Conservation (phyloP, 2,888 invertebrate species). For the Lobophora halterata region DNA sequence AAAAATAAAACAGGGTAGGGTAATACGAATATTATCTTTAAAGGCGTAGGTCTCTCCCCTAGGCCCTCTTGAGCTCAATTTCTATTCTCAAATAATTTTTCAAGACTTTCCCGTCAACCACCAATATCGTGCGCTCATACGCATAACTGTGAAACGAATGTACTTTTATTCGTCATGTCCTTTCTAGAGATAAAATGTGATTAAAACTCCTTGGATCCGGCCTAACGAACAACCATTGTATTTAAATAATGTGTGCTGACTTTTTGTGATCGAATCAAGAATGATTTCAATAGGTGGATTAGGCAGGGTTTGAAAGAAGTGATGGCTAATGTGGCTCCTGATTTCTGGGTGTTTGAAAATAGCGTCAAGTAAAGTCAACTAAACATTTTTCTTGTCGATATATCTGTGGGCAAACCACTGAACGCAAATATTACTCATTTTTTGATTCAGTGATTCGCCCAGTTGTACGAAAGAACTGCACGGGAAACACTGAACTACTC, state of each 20-base stretch:
- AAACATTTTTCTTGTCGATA: too few species aligned
- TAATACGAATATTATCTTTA: too few species aligned
- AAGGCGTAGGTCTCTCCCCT: too few species aligned
- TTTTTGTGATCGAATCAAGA: conserved; percentile 62
- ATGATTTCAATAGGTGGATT: conserved; percentile 42
- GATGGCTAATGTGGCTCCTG: conserved; percentile 20
- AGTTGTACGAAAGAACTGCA: too few species aligned
- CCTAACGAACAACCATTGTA: conserved; percentile 80
- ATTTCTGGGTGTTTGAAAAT: conserved; percentile 2
- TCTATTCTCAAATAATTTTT: too few species aligned
- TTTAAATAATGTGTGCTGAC: conserved; percentile 76
- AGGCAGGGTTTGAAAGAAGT: conserved; percentile 36
- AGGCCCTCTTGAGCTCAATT: too few species aligned
- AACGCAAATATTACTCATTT: too few species aligned
- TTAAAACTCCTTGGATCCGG: conserved; percentile 29
- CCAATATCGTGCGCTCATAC: conserved; percentile 2
- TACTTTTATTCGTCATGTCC: conserved; percentile 1
- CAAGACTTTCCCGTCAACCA: too few species aligned
- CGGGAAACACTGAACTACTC: too few species aligned
- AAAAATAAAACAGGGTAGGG: too few species aligned
- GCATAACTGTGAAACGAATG: background rate
- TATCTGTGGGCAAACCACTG: too few species aligned
- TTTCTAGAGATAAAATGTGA: conserved; percentile 3
- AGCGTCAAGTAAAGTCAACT: conserved; percentile 4
- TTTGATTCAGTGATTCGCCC: too few species aligned